These are phyloP conservation scores for Riparia riparia DNA, from an alignment of 2,113 vertebrate species.

Conservation along the genomic window DNA sequence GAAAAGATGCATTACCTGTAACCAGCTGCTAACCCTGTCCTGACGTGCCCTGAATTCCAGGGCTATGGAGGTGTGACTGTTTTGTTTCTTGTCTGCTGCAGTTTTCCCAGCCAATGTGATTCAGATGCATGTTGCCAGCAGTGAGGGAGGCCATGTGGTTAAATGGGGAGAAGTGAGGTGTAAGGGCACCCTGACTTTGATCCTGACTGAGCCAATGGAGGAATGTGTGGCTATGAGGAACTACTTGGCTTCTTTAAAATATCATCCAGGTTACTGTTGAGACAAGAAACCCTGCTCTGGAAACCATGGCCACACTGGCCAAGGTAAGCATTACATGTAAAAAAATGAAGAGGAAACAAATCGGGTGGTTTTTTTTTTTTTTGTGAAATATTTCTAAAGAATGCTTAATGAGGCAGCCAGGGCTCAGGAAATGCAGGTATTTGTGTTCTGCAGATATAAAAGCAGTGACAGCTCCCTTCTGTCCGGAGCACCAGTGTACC, in stretches of 20 bases:
- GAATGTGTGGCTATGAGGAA: neutral
- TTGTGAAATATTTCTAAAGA: neutral
- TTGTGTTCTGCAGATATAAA: neutral
- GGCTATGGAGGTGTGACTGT: constrained; percentile 38
- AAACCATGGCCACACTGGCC: neutral
- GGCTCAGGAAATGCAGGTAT: neutral
- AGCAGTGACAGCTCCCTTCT: neutral
- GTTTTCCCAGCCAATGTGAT: neutral
- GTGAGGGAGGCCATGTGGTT: neutral
- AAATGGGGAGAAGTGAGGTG: neutral
- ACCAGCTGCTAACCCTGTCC: constrained; percentile 47
- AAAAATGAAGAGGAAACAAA: neutral
- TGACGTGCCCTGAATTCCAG: constrained; percentile 39
- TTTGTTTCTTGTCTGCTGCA: constrained; percentile 30
- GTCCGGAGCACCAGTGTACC: neutral
- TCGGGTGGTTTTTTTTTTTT: no score
- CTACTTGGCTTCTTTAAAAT: neutral
- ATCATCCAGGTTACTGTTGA: neutral
- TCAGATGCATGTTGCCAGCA: neutral
- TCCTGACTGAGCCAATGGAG: neutral
- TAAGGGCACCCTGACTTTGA: neutral
- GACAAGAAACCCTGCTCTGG: neutral
- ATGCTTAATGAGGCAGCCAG: neutral
- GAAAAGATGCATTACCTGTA: constrained; percentile 64
- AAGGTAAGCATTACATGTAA: neutral